These are phyloP conservation scores for Ophraella communa DNA, from an alignment of 2,888 invertebrate species.

Conservation along the genomic window DNA sequence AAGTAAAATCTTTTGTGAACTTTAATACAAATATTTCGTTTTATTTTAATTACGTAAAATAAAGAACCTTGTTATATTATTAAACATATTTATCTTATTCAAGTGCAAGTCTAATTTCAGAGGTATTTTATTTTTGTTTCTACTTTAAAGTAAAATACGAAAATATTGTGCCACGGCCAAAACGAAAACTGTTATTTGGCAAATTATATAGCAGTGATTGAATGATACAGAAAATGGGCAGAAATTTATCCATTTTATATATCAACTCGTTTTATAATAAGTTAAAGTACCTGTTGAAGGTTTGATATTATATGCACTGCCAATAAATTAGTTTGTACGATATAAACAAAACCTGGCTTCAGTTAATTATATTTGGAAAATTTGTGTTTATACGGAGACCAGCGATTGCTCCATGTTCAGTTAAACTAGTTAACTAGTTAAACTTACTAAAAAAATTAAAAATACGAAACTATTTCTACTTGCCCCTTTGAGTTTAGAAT, in stretches of 20 bases:
- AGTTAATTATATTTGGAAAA: too few species aligned
- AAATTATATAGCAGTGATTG: constrained; percentile 16
- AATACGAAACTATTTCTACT: too few species aligned
- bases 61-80: background rate
- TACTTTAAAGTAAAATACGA: constrained; percentile 8
- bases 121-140: background rate
- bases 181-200: constrained; percentile 20
- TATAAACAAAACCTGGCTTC: too few species aligned
- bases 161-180: constrained; percentile 24
- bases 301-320: too few species aligned
- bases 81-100: background rate
- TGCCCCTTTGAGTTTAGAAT: too few species aligned
- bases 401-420: too few species aligned
- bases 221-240: constrained; percentile 16
- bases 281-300: background rate
- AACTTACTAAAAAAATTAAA: too few species aligned
- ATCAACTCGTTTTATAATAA: background rate
- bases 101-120: constrained; percentile 6
- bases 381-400: too few species aligned
- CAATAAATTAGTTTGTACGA: too few species aligned
- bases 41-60: background rate
- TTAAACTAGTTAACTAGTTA: too few species aligned
- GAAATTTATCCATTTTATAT: background rate
- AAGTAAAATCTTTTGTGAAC: too few species aligned
- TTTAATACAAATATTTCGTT: background rate